Evolutionary conservation across 2,113 vertebrate genomes (phyloP), one percentile per base, ranked within the genome.

Genomic region (Triplophysa rosa): DNA sequence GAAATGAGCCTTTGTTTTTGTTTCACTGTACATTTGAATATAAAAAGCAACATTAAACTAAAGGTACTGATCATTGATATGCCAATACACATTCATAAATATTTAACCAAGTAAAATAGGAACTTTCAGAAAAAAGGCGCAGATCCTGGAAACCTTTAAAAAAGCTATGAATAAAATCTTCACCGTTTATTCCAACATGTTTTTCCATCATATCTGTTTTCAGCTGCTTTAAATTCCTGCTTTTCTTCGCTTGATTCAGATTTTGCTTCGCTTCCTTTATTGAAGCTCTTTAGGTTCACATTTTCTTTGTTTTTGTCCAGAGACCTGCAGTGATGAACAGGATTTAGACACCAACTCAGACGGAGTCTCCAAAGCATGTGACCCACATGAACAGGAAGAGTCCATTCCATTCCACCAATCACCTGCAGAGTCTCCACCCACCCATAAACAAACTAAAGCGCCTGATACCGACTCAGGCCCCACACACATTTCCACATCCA

Each of bases 401-500:
- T 21, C 82, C 37, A n/a, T 2, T 54, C 42, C 71, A 49, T 3
- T 65, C 11, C 24, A 21, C 23, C 67, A 69, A 72, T 14, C 84
- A 88, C 71, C 89, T 82, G 87, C 88, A 17, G 42, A 68, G 56
- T 29, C 75, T 29, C 13, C n/a, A 58, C 78, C 26, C 64, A 80
- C 67, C 69, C 76, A 2, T 54, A 63, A 76, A 82, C 58, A 13
- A 75, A 75, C 67, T 6, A 7, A 37, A 37, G 23, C 81, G 56
- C 86, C 14, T 2, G 14, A n/a, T 9, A 12, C 83, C 6, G 84
- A 42, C 8, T 23, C 37, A 58, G 84, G 92, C 92, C 21, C 89
- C 91, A 13, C 40, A 11, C 67, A 29, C 13, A 69, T 40, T 17
- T 93, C 93, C 67, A 92, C 95, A 63, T 94, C 93, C 74, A 93